Conservation (phyloP, 2,888 invertebrate species). For the Cetonia aurata region DNA sequence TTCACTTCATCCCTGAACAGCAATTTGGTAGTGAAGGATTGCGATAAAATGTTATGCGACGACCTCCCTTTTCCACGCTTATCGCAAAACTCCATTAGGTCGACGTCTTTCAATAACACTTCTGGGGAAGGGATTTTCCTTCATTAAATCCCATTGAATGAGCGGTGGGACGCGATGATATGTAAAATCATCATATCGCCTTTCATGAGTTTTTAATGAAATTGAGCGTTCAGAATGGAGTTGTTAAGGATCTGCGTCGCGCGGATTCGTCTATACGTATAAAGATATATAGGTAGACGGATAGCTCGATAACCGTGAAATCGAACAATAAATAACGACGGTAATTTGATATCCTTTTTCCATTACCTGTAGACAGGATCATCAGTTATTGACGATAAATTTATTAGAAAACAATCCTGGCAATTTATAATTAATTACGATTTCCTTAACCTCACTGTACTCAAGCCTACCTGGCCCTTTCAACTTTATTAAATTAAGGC, state of each 20-base stretch:
- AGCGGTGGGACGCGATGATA: constrained; percentile 22
- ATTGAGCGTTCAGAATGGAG: constrained; percentile 14
- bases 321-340: constrained; percentile 30
- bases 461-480: too few relatives aligned
- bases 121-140: constrained; percentile 25
- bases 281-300: neutral
- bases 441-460: too few relatives aligned
- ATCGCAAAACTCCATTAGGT: constrained; percentile 36
- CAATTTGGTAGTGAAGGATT: constrained; percentile 15
- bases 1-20: neutral
- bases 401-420: constrained; percentile 9
- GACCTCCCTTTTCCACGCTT: constrained; percentile 15
- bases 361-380: constrained; percentile 21
- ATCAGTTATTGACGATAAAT: constrained; percentile 11
- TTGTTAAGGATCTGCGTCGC: neutral
- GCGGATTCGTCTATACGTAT: too few relatives aligned
- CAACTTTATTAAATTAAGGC: too few relatives aligned
- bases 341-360: constrained; percentile 31
- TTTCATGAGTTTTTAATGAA: constrained; percentile 36
- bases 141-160: constrained; percentile 32
- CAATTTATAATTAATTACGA: constrained; percentile 9
- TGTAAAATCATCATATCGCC: constrained; percentile 38
- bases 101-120: constrained; percentile 27
- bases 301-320: constrained; percentile 19
- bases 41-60: constrained; percentile 28